Evolutionary conservation across 2,797 vertebrate species (phyloP).

Genomic region (Tolypeutes matacus): DNA sequence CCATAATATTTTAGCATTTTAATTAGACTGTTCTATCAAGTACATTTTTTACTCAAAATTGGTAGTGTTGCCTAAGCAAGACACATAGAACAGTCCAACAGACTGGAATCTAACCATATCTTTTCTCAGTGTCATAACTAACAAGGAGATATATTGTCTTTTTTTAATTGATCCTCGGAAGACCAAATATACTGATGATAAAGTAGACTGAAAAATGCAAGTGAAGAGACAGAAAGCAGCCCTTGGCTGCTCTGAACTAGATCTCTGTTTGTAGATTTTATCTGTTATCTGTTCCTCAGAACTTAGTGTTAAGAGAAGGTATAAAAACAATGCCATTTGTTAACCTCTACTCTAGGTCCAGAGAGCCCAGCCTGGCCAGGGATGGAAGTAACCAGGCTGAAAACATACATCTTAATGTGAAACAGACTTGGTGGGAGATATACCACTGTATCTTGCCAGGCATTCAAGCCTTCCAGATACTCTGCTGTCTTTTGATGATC

Average conservation of each 20-base stretch:
- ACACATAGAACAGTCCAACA: background rate
- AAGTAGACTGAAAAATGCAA: conserved; percentile 57
- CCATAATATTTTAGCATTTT: conserved; percentile 44
- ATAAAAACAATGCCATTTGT: conserved; percentile 70
- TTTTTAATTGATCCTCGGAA: conserved; percentile 20
- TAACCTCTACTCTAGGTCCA: conserved; percentile 42
- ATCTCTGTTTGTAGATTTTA: conserved; percentile 65
- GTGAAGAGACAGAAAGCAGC: conserved; percentile 67
- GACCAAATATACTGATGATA: conserved; percentile 40
- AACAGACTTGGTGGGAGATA: conserved; percentile 66
- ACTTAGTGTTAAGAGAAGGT: conserved; percentile 32
- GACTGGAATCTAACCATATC: background rate
- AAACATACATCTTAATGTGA: conserved; percentile 72
- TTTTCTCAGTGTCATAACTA: conserved; percentile 1
- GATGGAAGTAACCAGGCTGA: conserved; percentile 26
- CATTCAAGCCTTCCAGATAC: conserved; percentile 64
- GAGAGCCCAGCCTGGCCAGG: background rate
- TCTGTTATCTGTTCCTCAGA: conserved; percentile 68
- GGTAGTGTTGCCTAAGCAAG: background rate
- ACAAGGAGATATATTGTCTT: background rate
- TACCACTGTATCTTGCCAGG: conserved; percentile 62
- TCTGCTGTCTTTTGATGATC: conserved; percentile 75
- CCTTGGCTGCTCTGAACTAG: conserved; percentile 33
- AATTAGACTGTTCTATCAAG: background rate
- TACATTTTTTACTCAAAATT: background rate